A percentile compares a stretch with the other conserved stretches of the same genome.
These are phyloP conservation scores for Zaprionus bogoriensis DNA, from an alignment of 2,888 invertebrate species.

Conservation along the genomic window DNA sequence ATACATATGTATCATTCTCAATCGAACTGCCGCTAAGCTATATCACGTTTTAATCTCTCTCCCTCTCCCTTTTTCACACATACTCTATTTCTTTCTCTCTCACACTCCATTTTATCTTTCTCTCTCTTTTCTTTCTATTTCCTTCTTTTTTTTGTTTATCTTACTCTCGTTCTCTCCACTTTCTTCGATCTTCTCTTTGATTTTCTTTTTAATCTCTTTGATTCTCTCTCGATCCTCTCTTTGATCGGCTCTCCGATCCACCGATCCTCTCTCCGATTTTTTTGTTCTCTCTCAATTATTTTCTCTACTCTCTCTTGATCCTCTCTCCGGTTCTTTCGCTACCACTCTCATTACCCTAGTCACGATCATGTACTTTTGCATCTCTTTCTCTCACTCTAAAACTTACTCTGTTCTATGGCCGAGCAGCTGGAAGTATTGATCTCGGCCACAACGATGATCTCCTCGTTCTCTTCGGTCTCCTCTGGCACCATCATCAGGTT, in stretches of 20 bases:
- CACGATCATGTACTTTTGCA: too few relatives aligned
- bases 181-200: not conserved
- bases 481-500: conserved; percentile 73
- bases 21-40: not conserved
- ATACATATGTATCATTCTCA: not conserved
- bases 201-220: not conserved
- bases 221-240: not conserved
- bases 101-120: not conserved
- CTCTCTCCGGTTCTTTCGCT: too few relatives aligned
- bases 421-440: conserved; percentile 50
- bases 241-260: too few relatives aligned
- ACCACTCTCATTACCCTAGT: too few relatives aligned
- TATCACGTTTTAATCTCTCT: not conserved
- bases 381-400: conserved; percentile 32
- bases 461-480: conserved; percentile 74
- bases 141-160: not conserved
- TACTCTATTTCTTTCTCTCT: not conserved
- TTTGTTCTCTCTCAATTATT: too few relatives aligned
- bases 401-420: conserved; percentile 67
- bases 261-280: too few relatives aligned
- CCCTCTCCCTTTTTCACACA: not conserved
- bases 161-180: too few relatives aligned
- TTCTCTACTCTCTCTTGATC: not conserved
- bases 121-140: not conserved
- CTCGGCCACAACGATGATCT: conserved; percentile 61